Percentiles rank a stretch among this genome's conserved stretches.
Conservation (phyloP, 2,888 invertebrate genomes). For the Mesochorus sp. region DNA sequence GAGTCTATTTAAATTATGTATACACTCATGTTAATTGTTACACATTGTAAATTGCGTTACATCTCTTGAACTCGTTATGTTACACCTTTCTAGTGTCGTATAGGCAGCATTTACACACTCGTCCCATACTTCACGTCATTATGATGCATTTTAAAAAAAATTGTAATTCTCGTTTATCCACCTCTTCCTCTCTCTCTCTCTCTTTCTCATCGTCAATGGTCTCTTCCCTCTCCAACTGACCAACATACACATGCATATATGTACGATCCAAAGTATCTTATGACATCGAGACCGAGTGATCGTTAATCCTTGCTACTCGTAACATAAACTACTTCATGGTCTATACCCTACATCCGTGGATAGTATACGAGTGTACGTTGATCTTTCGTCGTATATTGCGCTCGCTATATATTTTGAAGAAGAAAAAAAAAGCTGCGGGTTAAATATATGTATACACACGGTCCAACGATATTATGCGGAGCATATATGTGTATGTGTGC, state of each 20-base stretch:
- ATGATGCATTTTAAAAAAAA: slow-evolving; percentile 23
- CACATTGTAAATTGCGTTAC: slow-evolving; percentile 17
- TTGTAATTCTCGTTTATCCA: neutral
- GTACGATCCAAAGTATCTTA: slow-evolving; percentile 51
- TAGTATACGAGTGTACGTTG: slow-evolving; percentile 55
- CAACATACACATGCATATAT: neutral
- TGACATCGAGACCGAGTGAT: slow-evolving; percentile 59
- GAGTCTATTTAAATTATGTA: too few relatives aligned
- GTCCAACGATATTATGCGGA: neutral
- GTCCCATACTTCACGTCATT: slow-evolving; percentile 45
- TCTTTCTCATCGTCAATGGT: slow-evolving; percentile 8
- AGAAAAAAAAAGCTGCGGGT: neutral
- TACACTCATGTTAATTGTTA: neutral
- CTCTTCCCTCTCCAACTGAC: slow-evolving; percentile 4
- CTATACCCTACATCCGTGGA: slow-evolving; percentile 26
- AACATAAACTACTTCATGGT: slow-evolving; percentile 57
- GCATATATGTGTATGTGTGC: neutral
- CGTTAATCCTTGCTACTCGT: slow-evolving; percentile 57
- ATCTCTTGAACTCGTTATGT: too few relatives aligned
- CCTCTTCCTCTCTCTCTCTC: slow-evolving; percentile 6
- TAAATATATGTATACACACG: neutral
- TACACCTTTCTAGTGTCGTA: too few relatives aligned
- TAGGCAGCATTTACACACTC: slow-evolving; percentile 34
- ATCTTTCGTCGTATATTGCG: slow-evolving; percentile 50
- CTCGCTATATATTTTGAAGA: slow-evolving; percentile 3